Percentiles rank a stretch among this genome's conserved stretches.
phyloP scores from a whole-genome alignment of 2,888 invertebrate species.

The Hemaris fuciformis region DNA sequence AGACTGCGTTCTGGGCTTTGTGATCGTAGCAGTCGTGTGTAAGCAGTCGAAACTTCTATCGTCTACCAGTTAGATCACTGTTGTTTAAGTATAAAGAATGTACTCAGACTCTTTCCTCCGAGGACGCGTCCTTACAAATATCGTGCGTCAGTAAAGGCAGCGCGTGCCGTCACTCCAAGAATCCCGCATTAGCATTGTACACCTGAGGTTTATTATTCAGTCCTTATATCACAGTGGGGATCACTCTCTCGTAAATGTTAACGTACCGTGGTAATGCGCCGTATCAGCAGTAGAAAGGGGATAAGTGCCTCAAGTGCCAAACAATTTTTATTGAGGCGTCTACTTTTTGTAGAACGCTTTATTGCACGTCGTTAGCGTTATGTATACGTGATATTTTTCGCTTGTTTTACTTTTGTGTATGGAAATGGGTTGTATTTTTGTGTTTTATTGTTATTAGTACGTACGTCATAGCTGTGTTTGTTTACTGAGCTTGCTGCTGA shows the following conservation, averaged over 20 bases:
- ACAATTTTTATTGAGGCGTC: slow-evolving; percentile 17
- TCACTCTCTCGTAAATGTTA: slow-evolving; percentile 39
- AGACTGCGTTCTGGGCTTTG: no score
- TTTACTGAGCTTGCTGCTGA: no score
- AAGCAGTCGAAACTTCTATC: no score
- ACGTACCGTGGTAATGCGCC: slow-evolving; percentile 26
- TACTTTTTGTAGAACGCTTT: slow-evolving; percentile 15
- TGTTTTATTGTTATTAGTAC: no score
- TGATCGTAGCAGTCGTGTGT: no score
- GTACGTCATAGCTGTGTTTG: no score
- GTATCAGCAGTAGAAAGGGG: slow-evolving; percentile 19
- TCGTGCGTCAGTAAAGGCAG: slow-evolving; percentile 26
- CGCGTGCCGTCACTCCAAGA: slow-evolving; percentile 26
- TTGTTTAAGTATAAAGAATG: no score
- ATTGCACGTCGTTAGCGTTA: not conserved
- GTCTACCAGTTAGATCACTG: no score
- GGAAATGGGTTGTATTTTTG: not conserved
- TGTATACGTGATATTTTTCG: slow-evolving; percentile 4
- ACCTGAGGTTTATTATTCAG: slow-evolving; percentile 44
- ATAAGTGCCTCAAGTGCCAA: slow-evolving; percentile 19
- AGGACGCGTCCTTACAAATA: slow-evolving; percentile 8
- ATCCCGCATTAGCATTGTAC: slow-evolving; percentile 38
- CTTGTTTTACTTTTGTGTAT: not conserved
- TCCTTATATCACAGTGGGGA: slow-evolving; percentile 40
- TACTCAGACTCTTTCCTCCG: not conserved